Base-by-base conservation (phyloP, 2,888 invertebrate genomes). In the Nycteola revayana region DNA sequence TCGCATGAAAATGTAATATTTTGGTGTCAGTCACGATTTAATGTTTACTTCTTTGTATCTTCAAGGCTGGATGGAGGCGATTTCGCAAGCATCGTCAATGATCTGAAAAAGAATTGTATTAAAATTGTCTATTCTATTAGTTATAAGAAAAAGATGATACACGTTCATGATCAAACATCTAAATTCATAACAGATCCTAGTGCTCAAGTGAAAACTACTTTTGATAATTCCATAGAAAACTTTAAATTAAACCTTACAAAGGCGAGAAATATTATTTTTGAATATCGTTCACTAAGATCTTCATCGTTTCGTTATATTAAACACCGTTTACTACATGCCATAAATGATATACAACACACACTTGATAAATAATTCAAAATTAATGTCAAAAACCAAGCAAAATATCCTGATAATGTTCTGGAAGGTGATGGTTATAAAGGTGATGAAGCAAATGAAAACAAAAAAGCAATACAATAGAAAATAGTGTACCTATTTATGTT, bases 401-500 rank as follows among this genome's bases (percentile, higher is more conserved):
- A 53, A 37, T 10, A 49, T 55, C 50, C 30, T 14, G 40, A 44
- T 38, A 41, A 48, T 24, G 36, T 36, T 21, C 33, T 38, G 20
- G 28, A 42, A 39, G 30, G 33, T 43, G 31, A 49, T 41, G n/a
- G 20, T 32, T 9, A 48, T 36, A 45, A 30, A 36, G 25, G 43
- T 59, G 40, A 65, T 46, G 44, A 63, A 57, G 76, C 77, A 77
- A 80, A 71, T 48, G 10, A 67, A 62, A 62, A 28, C 14, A 40
- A 54, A 76, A 39, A 84, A 85, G 83, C 82, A 65, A 65, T 75
- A 80, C 63, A 66, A 67, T 80, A 72, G 65, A 75, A 80, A 65
- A 53, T 58, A 63, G 68, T 85, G 83, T 88, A 88, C 88, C 88
- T 88, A 88, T 85, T 87, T 80, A 72, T 65, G 88, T 85, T 87